Evolutionary conservation across 2,888 invertebrate species (phyloP), one percentile per base, ranked within the genome.

Genomic region (Alloplasta piceator): DNA sequence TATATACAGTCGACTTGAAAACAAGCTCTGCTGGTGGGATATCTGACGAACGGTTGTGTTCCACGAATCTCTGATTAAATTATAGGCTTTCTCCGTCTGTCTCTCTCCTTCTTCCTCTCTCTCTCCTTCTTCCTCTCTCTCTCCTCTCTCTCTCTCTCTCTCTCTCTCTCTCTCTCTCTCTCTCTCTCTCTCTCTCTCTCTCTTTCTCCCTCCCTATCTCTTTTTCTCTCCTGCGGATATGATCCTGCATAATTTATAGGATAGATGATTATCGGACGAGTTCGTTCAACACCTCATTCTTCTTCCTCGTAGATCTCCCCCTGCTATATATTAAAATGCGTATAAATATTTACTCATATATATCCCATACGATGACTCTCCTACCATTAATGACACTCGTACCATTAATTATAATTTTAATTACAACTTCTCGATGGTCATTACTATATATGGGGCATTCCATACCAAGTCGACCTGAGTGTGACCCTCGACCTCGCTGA

Each of bases 251-350:
- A 68, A 78, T 78, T 73, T 78, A 73, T 73, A 68, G 78, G 68
- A 56, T 63, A 78, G 73, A 78, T 73, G 68, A 78, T 73, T 74
- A 78, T 78, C 78, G 41, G 78, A 78, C 73, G 78, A 74, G 78
- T 78, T 68, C 78, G 67, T 74, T 78, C 78, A 78, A 78, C 78
- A 78, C 78, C 78, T 78, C 78, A 55, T 74, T 74, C 68, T 78
- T 73, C 73, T 73, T 78, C 61, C 64, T 16, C 64, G 66, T 60
- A 16, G 48, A 48, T 50, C 39, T 61, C 14, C 38, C 46, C 36
- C 12, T n/a, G 10, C n/a, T 48, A 26, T 70, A 5, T 60, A 14
- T 14, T 6, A 14, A 55, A 14, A 52, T 39, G 6, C 50, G 10
- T 43, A 43, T 43, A 9, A 43, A 46, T 46, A 46, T 46, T 10